Evolutionary conservation across 2,113 vertebrate species (phyloP).

Genomic region (Chloropsis cyanopogon): DNA sequence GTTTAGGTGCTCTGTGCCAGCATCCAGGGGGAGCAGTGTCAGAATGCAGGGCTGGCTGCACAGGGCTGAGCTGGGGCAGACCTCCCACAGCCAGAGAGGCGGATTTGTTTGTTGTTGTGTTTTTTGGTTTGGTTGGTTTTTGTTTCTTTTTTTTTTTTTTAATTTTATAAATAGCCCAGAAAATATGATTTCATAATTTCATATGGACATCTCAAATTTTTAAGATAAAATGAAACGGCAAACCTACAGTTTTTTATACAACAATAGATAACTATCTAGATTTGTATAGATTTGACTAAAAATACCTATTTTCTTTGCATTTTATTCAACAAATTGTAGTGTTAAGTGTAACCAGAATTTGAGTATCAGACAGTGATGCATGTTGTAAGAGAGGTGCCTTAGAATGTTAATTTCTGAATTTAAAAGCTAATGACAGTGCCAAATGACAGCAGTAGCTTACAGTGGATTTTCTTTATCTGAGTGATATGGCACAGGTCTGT

Average conservation of each 20-base stretch:
- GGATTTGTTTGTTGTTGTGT: neutral
- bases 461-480: neutral
- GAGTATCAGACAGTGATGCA: neutral
- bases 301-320: neutral
- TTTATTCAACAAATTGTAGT: neutral
- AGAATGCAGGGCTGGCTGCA: neutral
- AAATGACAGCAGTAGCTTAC: neutral
- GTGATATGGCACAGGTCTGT: neutral
- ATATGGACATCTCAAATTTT: neutral
- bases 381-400: neutral
- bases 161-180: neutral
- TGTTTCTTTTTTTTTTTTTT: too few species aligned
- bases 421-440: neutral
- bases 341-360: neutral
- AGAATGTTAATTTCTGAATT: neutral
- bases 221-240: neutral
- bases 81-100: neutral
- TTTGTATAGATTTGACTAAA: neutral
- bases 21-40: rapidly evolving
- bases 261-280: neutral
- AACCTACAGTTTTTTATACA: neutral
- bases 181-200: neutral
- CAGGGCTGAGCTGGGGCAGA: neutral
- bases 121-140: neutral
- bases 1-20: neutral